Conservation (phyloP, 1,140 invertebrate genomes). For the Pseudomyrmex dendroicus region DNA sequence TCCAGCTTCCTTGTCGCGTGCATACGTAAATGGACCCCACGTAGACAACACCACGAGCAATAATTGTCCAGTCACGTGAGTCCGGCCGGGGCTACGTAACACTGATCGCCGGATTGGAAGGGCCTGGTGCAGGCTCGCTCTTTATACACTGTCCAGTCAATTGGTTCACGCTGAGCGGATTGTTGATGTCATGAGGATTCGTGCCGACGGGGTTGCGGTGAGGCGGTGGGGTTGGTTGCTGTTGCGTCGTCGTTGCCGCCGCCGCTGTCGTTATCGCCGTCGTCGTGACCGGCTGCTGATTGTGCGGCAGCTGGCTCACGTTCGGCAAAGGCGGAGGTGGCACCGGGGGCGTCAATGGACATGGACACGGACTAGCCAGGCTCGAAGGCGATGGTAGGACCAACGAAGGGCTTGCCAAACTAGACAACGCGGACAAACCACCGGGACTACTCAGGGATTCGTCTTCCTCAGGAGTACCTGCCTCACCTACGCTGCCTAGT, state of each 20-base stretch:
- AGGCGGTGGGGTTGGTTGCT: slow-evolving; percentile 82
- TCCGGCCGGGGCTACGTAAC: slow-evolving; percentile 87
- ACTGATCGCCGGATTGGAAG: slow-evolving; percentile 86
- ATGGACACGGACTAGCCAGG: slow-evolving; percentile 88
- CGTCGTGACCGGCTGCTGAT: slow-evolving; percentile 38
- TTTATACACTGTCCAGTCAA: slow-evolving; percentile 91
- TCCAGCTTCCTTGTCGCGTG: slow-evolving; percentile 58
- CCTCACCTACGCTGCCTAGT: slow-evolving; percentile 91
- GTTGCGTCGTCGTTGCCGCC: slow-evolving; percentile 40
- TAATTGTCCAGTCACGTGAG: slow-evolving; percentile 83
- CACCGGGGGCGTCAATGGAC: slow-evolving; percentile 84
- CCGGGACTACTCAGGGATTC: slow-evolving; percentile 92
- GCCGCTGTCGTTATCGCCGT: slow-evolving; percentile 18
- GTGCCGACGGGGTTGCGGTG: slow-evolving; percentile 93
- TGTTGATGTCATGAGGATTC: slow-evolving; percentile 95
- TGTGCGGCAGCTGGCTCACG: slow-evolving; percentile 73
- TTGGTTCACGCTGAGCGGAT: slow-evolving; percentile 95
- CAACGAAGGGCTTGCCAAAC: slow-evolving; percentile 90
- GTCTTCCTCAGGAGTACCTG: slow-evolving; percentile 88
- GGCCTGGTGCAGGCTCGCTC: slow-evolving; percentile 84
- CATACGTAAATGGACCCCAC: slow-evolving; percentile 81
- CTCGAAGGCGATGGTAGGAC: slow-evolving; percentile 89
- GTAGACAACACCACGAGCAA: slow-evolving; percentile 80
- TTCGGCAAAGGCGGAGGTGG: slow-evolving; percentile 80
- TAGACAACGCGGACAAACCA: slow-evolving; percentile 90